Evolutionary conservation across 2,113 vertebrate genomes (phyloP).

Genomic region (Piaya cayana): DNA sequence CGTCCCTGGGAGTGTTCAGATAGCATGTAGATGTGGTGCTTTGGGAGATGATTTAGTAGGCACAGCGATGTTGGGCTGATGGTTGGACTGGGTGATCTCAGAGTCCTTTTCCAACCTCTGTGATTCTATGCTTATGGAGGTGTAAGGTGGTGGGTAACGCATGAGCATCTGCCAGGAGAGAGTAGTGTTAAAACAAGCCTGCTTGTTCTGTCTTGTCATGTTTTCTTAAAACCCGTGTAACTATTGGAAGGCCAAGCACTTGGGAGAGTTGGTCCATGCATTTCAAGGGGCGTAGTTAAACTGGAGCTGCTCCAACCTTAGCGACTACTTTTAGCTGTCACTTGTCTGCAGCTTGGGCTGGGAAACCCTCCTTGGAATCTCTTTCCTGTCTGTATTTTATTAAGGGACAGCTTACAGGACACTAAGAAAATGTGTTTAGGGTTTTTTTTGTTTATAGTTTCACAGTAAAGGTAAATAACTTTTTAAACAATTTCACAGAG

Average conservation of each 20-base stretch:
- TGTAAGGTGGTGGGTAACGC: rapidly evolving
- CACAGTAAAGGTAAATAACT: not conserved
- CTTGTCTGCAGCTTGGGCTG: not conserved
- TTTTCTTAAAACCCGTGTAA: rapidly evolving
- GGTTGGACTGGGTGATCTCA: too few relatives aligned
- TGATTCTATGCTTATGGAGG: too few relatives aligned
- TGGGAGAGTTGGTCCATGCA: not conserved
- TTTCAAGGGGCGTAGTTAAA: rapidly evolving
- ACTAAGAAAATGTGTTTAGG: rapidly evolving
- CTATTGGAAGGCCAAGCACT: rapidly evolving
- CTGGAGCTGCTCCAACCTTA: too few relatives aligned
- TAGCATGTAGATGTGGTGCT: too few relatives aligned
- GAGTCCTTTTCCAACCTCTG: too few relatives aligned
- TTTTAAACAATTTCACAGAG: not conserved
- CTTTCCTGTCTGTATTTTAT: not conserved
- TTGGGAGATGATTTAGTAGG: too few relatives aligned
- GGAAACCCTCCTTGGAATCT: not conserved
- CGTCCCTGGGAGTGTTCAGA: too few relatives aligned
- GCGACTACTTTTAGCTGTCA: not conserved
- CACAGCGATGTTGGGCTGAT: too few relatives aligned
- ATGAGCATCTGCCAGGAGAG: rapidly evolving
- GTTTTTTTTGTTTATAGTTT: not conserved
- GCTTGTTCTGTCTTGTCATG: rapidly evolving
- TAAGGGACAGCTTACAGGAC: rapidly evolving
- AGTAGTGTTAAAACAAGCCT: rapidly evolving